A percentile compares a stretch with the other conserved stretches of the same genome.
Conservation (phyloP, 2,113 vertebrate genomes). For the Aphyosemion australe region DNA sequence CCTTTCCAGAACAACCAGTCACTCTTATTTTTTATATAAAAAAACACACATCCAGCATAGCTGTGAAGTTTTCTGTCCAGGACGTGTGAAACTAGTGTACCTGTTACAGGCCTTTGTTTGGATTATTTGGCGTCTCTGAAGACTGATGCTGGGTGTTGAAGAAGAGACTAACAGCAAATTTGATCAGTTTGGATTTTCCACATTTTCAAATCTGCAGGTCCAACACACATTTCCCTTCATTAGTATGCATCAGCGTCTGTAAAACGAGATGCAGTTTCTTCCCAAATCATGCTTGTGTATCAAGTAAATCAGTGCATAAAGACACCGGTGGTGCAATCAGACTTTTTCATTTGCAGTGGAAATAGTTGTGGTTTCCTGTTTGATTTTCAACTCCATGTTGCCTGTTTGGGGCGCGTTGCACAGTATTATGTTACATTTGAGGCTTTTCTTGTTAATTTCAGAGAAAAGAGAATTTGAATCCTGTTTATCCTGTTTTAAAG, state of each 20-base stretch:
- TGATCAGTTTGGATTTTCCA: neutral
- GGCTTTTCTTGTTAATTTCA: no score
- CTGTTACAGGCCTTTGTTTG: neutral
- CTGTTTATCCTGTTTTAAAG: neutral
- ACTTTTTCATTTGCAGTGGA: neutral
- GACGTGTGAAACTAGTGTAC: neutral
- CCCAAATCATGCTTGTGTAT: neutral
- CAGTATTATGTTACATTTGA: neutral
- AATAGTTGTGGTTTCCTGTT: neutral
- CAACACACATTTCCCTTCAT: neutral
- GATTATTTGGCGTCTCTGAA: neutral
- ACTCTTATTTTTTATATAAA: neutral
- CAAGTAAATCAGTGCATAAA: neutral
- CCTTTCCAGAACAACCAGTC: neutral
- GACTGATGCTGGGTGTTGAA: neutral
- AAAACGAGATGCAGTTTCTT: neutral
- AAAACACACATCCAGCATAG: neutral
- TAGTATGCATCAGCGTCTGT: neutral
- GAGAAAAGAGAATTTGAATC: neutral
- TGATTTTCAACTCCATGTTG: neutral
- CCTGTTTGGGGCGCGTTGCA: neutral
- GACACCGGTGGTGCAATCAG: neutral
- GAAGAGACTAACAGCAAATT: neutral
- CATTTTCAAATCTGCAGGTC: neutral
- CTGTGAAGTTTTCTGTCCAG: neutral